Base-by-base conservation (phyloP, 2,113 vertebrate genomes). In the Dicaeum eximium region DNA sequence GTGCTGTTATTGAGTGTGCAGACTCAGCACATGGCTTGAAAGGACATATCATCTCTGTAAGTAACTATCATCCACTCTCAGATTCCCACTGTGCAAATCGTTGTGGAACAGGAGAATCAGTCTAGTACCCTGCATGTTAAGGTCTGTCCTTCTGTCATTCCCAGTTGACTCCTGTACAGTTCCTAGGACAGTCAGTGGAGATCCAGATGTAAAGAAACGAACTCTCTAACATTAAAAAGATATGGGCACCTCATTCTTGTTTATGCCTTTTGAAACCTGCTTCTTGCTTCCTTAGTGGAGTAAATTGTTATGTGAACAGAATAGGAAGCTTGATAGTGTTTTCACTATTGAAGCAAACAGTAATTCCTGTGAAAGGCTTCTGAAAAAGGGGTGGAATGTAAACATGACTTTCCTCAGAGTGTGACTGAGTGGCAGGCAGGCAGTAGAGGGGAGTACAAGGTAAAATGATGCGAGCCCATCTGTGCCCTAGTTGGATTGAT, bases 1-100 rank as follows among this genome's bases (percentile, higher is more conserved):
- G 99, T 27, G 99, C 99, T 4, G 99, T 99, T n/a, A 99, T 99
- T 25, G 99, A 99, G 95, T 99, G 99, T 71, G 99, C 99, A 2
- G 99, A 99, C 97, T 99, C 99, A 13, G 99, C 99, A 54, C 99
- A 99, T 3, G 99, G 99, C 80, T 98, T 99, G 75, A 99, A 99
- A 97, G 99, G 99, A 88, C 99, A 99, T 97, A 99, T 99, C 93
- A 99, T 99, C 97, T 99, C 99, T 14, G 99, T 99, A 95, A 99
- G 99, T 98, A 86, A 70, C 89, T 87, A 57, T 33, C 42, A 65
- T 53, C 82, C 48, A 6, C 37, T 60, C 40, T 79, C 57, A 67
- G 53, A 79, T 80, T 89, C 42, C 53, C 27, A 47, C 86, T 73
- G 70, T 56, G 48, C 61, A 87, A 82, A 74, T 62, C 0, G 1